Evolutionary conservation across 1,140 invertebrate genomes (phyloP).

Genomic region (Tetragonula clypearis): DNA sequence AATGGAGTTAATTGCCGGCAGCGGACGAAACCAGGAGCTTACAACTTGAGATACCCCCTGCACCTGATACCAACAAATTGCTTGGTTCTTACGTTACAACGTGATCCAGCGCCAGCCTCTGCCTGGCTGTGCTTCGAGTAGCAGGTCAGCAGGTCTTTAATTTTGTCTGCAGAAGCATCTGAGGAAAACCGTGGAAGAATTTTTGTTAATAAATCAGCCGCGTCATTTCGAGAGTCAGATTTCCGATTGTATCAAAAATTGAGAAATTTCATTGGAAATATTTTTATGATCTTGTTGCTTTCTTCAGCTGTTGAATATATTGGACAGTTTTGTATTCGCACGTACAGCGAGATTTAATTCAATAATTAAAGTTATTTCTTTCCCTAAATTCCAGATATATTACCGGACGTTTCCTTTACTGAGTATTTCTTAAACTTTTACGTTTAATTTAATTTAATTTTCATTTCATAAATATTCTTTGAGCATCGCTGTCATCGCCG

Average conservation of each 20-base stretch:
- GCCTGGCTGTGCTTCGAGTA: conserved; percentile 45
- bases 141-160: conserved; percentile 48
- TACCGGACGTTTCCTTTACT: too few relatives aligned
- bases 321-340: too few relatives aligned
- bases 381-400: too few relatives aligned
- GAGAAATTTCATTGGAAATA: neutral
- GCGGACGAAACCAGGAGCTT: conserved; percentile 73
- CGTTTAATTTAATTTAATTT: too few relatives aligned
- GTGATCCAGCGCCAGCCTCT: conserved; percentile 65
- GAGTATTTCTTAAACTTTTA: too few relatives aligned
- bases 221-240: neutral
- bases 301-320: too few relatives aligned
- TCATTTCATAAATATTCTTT: too few relatives aligned
- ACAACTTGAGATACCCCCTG: conserved; percentile 77
- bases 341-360: too few relatives aligned
- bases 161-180: neutral
- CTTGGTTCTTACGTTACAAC: conserved; percentile 71
- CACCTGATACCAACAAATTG: conserved; percentile 82
- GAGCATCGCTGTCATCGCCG: too few relatives aligned
- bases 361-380: too few relatives aligned
- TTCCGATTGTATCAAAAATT: neutral
- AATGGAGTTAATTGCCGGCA: conserved; percentile 80
- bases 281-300: too few relatives aligned
- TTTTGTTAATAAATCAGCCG: neutral
- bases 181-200: neutral